phyloP scores from a whole-genome alignment of 2,113 vertebrate genomes.

The Progne subis region DNA sequence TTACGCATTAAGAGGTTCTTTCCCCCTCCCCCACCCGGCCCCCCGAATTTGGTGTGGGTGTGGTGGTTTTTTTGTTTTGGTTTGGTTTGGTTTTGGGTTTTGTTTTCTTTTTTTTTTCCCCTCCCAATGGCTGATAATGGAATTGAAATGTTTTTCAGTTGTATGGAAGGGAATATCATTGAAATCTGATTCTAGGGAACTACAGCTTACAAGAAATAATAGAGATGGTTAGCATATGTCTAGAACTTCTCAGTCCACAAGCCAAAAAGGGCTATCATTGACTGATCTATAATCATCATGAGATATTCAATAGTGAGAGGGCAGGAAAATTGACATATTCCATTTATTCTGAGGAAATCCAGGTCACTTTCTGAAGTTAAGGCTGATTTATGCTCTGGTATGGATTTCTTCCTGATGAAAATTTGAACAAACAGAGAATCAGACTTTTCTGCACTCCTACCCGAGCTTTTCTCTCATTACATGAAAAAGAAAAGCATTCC shows the following conservation, averaged over 20 bases:
- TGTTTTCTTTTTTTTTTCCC: neutral
- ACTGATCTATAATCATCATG: neutral
- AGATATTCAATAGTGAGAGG: neutral
- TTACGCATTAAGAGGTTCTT: neutral
- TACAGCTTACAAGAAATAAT: neutral
- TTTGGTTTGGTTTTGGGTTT: neutral
- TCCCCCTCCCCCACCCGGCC: too few relatives aligned
- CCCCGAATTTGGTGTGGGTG: too few relatives aligned
- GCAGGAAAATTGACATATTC: neutral
- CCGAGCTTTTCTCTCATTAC: neutral
- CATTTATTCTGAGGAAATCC: neutral
- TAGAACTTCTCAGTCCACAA: neutral
- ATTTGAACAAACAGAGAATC: neutral
- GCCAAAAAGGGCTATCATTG: neutral
- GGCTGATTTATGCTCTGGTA: neutral
- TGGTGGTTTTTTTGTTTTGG: too few relatives aligned
- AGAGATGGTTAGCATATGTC: neutral
- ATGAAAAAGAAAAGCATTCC: neutral
- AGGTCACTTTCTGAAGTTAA: neutral
- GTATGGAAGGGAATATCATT: neutral
- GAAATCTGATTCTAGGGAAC: neutral
- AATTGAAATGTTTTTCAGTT: neutral
- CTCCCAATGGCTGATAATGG: neutral
- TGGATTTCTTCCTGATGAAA: neutral
- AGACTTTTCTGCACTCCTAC: neutral